Conservation (phyloP, 2,797 vertebrate species). For the Sparus aurata region DNA sequence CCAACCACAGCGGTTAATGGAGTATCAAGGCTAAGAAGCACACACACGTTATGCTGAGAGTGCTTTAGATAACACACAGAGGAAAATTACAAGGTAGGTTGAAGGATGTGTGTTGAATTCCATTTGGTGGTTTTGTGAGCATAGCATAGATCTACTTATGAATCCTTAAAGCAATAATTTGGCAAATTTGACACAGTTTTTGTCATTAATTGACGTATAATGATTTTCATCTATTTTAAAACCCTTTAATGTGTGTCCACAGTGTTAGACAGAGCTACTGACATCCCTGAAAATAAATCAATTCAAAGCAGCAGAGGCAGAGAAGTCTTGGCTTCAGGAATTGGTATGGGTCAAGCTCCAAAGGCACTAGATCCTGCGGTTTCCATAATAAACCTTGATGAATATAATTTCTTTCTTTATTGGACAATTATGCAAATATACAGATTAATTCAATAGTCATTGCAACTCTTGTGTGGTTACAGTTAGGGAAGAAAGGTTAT, state of each 20-base stretch:
- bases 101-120: constrained; percentile 27
- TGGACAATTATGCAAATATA: not conserved
- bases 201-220: constrained; percentile 1
- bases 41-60: constrained; percentile 24
- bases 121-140: constrained; percentile 20
- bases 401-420: not conserved
- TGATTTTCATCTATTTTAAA: constrained; percentile 1
- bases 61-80: constrained; percentile 50
- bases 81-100: constrained; percentile 44
- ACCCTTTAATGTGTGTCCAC: not conserved
- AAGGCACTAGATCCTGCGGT: not conserved
- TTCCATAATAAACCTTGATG: not conserved
- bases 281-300: not conserved
- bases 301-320: not conserved
- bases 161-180: constrained; percentile 19
- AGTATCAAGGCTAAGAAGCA: constrained; percentile 56
- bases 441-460: not conserved
- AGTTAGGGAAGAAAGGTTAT: not conserved
- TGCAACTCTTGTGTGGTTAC: not conserved
- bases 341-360: not conserved
- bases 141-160: not conserved
- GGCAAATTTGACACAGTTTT: not conserved
- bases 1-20: constrained; percentile 63
- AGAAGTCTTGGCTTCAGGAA: not conserved
- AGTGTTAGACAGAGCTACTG: not conserved